Conservation (phyloP, 2,888 invertebrate species). For the Diaprepes abbreviatus region DNA sequence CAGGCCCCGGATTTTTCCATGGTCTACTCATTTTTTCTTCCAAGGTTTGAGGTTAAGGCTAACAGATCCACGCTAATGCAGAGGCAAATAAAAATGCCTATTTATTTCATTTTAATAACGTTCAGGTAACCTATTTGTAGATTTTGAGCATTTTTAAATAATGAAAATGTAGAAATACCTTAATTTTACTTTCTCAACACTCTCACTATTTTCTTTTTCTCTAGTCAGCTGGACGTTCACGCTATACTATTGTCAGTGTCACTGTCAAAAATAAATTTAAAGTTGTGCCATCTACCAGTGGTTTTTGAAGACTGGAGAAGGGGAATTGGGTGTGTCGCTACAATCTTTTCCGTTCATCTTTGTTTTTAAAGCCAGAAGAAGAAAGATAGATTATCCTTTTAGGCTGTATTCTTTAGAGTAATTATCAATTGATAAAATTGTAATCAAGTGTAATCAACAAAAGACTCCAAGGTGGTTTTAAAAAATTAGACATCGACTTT, state of each 20-base stretch:
- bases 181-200: not conserved
- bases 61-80: slow-evolving; percentile 3
- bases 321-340: too few relatives aligned
- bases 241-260: not conserved
- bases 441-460: too few relatives aligned
- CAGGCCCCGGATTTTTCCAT: slow-evolving; percentile 71
- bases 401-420: too few relatives aligned
- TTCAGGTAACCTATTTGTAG: not conserved
- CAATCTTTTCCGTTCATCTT: too few relatives aligned
- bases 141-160: slow-evolving; percentile 18
- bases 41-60: slow-evolving; percentile 29
- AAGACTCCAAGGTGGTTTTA: too few relatives aligned
- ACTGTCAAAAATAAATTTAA: too few relatives aligned
- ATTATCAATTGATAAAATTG: too few relatives aligned
- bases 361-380: too few relatives aligned
- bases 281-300: too few relatives aligned
- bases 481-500: too few relatives aligned
- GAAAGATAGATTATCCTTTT: too few relatives aligned
- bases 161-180: slow-evolving; percentile 19
- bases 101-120: slow-evolving; percentile 7
- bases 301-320: too few relatives aligned
- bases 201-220: slow-evolving; percentile 6
- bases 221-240: slow-evolving; percentile 6
- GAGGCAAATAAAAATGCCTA: not conserved
- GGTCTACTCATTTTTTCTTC: slow-evolving; percentile 57